Evolutionary conservation across 1,140 invertebrate species (phyloP).

Genomic region (Cepaea nemoralis): DNA sequence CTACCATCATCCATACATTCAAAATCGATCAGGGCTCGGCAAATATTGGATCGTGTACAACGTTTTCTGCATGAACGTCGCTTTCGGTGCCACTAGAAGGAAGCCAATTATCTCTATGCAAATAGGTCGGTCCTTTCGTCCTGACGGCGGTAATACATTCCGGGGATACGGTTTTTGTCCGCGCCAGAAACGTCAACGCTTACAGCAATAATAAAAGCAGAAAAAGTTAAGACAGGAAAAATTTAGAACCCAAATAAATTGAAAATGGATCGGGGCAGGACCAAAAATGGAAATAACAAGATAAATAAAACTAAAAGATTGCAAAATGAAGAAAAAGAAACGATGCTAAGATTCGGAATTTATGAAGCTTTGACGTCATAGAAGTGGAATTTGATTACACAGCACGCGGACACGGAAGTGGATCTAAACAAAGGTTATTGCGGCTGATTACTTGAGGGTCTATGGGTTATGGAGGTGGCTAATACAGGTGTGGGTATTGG

Average conservation of each 20-base stretch:
- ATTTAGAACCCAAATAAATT: neutral
- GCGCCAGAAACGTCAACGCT: neutral
- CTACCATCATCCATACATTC: neutral
- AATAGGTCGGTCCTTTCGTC: neutral
- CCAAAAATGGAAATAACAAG: too few relatives aligned
- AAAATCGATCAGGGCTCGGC: neutral
- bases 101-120: conserved; percentile 13
- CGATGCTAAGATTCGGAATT: too few relatives aligned
- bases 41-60: conserved; percentile 9
- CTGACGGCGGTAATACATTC: neutral
- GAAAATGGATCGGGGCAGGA: neutral
- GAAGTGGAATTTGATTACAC: too few relatives aligned
- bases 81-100: neutral
- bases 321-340: too few relatives aligned
- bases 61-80: neutral
- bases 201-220: neutral
- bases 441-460: too few relatives aligned
- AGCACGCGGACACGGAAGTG: too few relatives aligned
- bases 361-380: too few relatives aligned
- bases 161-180: neutral
- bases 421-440: too few relatives aligned
- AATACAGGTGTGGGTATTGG: too few relatives aligned
- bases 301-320: too few relatives aligned
- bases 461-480: too few relatives aligned
- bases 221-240: neutral